Evolutionary conservation across 2,888 invertebrate species (phyloP), one percentile per base, ranked within the genome.

Genomic region (Icerya purchasi): DNA sequence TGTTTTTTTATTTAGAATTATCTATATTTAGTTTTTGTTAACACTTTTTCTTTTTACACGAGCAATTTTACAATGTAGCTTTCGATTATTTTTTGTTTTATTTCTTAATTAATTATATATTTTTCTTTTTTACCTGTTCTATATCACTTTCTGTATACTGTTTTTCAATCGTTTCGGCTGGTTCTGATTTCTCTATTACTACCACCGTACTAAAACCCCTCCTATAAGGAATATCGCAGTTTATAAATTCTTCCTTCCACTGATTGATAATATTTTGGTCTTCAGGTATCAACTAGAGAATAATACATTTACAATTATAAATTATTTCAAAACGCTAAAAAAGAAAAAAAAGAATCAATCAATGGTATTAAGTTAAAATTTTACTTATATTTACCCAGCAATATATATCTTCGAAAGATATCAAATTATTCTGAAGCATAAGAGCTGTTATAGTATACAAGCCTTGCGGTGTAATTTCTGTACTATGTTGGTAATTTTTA

Each of bases 401-500:
- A 72, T 93, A 90, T 66, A 97, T 85, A 68, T 89, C 84, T 68
- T 90, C 85, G 62, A 97, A 72, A 54, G 81, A 76, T 64, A 98
- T 85, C 36, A 97, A 82, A 63, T 80, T 78, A 72, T 92, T 82
- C 72, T 93, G 90, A 57, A 98, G 75, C 66, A 98, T 78, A 63
- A 92, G 74, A 10, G 96, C 94, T 62, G 92, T 86, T 50, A 97
- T 79, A 70, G 83, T 81, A 76, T 91, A 96, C 56, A 97, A 73
- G 1, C 90, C 85, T 56, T 81, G 79, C 2, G 92, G 91, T 50
- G 88, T 86, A 61, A 73, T 69, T 60, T 80, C 78, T 63, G 77
- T 75, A 69, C 78, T 79, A 66, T 82, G 81, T 58, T 83, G 80
- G 65, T 77, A 81, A 69, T 78, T 78, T 59, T 77, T 76, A 69